A percentile compares a stretch with the other conserved stretches of the same genome.
These are phyloP conservation scores for Phenganax subtilis DNA, from an alignment of 92 coral and sea anemone genomes.

Conservation along the genomic window DNA sequence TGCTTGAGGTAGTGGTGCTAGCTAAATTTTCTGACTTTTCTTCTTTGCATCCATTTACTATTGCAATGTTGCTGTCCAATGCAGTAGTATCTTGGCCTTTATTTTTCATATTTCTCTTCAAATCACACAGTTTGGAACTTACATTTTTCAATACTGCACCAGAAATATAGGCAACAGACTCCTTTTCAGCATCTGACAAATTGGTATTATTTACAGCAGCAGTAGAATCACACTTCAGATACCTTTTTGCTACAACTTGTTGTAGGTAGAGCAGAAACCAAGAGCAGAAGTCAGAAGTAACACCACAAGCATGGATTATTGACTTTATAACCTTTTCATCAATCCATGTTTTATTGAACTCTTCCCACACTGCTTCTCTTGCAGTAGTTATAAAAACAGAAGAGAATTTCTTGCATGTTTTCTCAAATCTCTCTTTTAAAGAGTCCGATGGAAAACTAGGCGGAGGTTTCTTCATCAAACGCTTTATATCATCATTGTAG, in stretches of 20 bases:
- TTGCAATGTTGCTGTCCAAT: conserved; percentile 3
- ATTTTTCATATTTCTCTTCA: background rate
- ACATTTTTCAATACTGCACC: conserved; percentile 17
- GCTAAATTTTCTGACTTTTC: background rate
- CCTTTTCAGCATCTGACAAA: conserved; percentile 20
- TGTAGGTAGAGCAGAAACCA: conserved; percentile 12
- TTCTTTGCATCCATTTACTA: conserved; percentile 10
- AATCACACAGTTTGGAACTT: background rate
- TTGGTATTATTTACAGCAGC: background rate
- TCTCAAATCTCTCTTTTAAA: background rate
- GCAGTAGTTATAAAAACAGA: background rate
- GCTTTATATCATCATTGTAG: background rate
- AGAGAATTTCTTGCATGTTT: background rate
- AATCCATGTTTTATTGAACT: background rate
- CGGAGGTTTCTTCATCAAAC: background rate
- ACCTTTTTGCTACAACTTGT: conserved; percentile 8
- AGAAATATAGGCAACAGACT: conserved; percentile 14
- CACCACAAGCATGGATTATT: background rate
- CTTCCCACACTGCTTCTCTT: conserved; percentile 20
- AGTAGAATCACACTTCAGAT: background rate
- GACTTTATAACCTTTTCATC: background rate
- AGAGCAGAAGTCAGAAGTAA: conserved; percentile 20
- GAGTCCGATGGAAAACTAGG: background rate
- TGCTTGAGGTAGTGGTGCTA: conserved; percentile 13
- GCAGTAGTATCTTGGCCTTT: background rate